These are phyloP conservation scores for Lasiurus borealis DNA, from an alignment of 2,113 vertebrate genomes.

Conservation along the genomic window DNA sequence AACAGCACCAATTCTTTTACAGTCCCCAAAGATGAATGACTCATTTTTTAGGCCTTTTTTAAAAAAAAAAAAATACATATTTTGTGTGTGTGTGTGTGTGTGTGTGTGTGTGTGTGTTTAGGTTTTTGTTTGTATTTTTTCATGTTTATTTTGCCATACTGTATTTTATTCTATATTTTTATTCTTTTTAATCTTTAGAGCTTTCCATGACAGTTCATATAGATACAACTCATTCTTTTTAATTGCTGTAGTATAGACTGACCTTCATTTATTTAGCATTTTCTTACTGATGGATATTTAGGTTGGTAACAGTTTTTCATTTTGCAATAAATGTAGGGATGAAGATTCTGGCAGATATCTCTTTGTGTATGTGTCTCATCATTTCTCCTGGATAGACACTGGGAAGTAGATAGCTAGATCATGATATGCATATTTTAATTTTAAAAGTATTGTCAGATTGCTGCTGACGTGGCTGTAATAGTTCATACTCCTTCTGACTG, in stretches of 20 bases:
- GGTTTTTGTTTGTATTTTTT: neutral
- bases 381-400: neutral
- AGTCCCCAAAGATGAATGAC: neutral
- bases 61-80: neutral
- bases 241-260: neutral
- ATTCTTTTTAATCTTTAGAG: neutral
- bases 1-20: neutral
- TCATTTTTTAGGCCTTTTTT: neutral
- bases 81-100: neutral
- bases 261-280: neutral
- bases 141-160: neutral
- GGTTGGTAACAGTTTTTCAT: neutral
- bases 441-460: neutral
- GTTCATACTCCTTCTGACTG: neutral
- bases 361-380: neutral
- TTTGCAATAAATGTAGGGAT: neutral
- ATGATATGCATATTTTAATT: neutral
- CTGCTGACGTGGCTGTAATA: neutral
- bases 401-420: neutral
- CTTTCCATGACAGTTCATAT: neutral
- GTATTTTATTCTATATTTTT: neutral
- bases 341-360: neutral
- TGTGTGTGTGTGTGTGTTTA: neutral
- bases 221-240: neutral
- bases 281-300: neutral